Percentiles rank a stretch among this genome's conserved stretches.
phyloP scores from a whole-genome alignment of 2,797 vertebrate genomes.

The Vireo griseus region DNA sequence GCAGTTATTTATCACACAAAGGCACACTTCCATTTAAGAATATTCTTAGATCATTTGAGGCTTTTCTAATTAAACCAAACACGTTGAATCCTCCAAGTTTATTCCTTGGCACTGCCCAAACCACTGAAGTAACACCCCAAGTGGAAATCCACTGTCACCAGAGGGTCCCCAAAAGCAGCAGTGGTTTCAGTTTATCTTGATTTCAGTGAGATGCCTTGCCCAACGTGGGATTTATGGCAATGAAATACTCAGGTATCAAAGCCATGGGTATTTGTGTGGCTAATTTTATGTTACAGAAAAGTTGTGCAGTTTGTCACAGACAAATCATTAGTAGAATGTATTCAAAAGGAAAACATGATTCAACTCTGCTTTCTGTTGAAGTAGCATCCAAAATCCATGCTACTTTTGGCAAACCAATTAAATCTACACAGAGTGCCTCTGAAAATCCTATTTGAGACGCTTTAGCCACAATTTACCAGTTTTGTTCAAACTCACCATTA shows the following conservation, averaged over 20 bases:
- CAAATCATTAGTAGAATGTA: background rate
- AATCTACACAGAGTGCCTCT: background rate
- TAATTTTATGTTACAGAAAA: background rate
- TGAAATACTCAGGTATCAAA: background rate
- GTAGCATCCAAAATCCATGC: background rate
- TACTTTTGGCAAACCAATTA: background rate
- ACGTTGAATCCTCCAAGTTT: fast-evolving
- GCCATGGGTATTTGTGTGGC: background rate
- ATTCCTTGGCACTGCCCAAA: background rate
- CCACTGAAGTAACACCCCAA: background rate
- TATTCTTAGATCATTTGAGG: background rate
- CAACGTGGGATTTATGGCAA: background rate
- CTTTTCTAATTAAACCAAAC: background rate
- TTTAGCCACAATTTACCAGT: background rate
- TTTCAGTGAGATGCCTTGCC: background rate
- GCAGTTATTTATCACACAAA: background rate
- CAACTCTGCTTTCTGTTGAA: background rate
- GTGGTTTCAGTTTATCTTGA: background rate
- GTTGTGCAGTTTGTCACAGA: background rate
- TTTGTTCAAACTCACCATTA: background rate
- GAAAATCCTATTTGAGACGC: background rate
- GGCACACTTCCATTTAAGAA: background rate
- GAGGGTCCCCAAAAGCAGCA: background rate
- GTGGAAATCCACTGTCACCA: background rate
- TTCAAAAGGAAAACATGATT: background rate